Evolutionary conservation across 2,888 invertebrate genomes (phyloP).

Genomic region (Chrysolina americana): DNA sequence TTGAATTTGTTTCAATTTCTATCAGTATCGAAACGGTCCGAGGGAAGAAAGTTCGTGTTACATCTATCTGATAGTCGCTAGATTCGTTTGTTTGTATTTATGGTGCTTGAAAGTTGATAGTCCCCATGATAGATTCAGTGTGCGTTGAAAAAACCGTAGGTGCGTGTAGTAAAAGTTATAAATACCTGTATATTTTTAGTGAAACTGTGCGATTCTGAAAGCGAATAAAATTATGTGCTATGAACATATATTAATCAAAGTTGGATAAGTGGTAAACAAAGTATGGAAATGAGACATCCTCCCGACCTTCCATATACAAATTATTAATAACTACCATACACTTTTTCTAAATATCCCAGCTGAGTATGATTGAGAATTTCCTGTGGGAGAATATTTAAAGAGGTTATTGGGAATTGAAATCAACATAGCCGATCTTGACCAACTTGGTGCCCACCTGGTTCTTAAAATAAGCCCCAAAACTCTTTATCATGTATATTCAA

Average conservation of each 20-base stretch:
- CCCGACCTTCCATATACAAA: background rate
- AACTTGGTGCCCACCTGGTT: too few species aligned
- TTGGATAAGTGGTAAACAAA: background rate
- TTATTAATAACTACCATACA: background rate
- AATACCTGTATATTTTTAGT: conserved; percentile 9
- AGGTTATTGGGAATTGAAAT: too few species aligned
- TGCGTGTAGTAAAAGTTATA: conserved; percentile 14
- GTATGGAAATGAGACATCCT: background rate
- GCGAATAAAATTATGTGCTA: background rate
- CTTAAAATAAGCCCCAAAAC: too few species aligned
- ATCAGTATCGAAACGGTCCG: conserved; percentile 16
- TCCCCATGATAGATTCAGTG: background rate
- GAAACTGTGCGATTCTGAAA: background rate
- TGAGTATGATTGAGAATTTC: background rate
- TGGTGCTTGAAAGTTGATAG: conserved; percentile 9
- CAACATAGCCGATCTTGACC: too few species aligned
- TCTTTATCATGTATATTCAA: too few species aligned
- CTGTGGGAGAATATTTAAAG: background rate
- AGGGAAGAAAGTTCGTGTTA: conserved; percentile 25
- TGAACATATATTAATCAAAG: background rate
- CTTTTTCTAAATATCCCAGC: background rate
- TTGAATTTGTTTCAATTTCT: conserved; percentile 20
- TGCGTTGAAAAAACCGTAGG: background rate
- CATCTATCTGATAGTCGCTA: background rate
- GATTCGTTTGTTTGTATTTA: conserved; percentile 11